Evolutionary conservation across 2,888 invertebrate genomes (phyloP), one percentile per base, ranked within the genome.

Genomic region (Gandaritis pyraliata): DNA sequence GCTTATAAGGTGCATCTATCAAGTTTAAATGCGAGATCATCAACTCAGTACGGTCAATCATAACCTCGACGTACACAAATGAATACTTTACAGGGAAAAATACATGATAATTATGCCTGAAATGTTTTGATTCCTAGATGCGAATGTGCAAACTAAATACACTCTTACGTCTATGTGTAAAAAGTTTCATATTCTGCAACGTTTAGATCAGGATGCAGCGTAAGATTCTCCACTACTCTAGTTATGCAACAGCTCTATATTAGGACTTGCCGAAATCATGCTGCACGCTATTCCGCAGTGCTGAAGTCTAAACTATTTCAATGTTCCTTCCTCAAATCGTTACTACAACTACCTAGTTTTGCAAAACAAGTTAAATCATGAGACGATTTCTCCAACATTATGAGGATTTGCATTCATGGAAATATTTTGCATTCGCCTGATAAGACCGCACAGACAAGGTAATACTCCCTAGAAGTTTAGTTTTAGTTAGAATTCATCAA

Each of bases 251-350:
- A 58, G 50, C 18, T 50, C 50, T 30, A 46, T 46, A 55, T 46
- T 30, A 43, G 11, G 39, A 50, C 38, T 50, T 55, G 55, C 45
- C 49, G 36, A 60, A 60, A 55, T 55, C 55, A 60, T 60, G 60
- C 30, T 50, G 46, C 60, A 60, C 60, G 55, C 60, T 5, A 53
- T 48, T 11, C 36, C 18, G 38, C 39, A 55, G 12, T 52, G 33
- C 18, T 46, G 46, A 52, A 13, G 29, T 29, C 18, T 16, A 43
- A 45, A 39, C 10, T 33, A 36, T 49, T 13, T 48, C 7, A 30
- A 8, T 48, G 8, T 48, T 30, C 15, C 48, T 48, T 48, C 48
- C 48, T 48, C 4, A 15, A 15, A 30, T 33, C 11, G n/a, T 45
- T 18, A 11, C 2, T 16, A 16, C 43, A 3, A 16, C 23, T 11